phyloP scores from a whole-genome alignment of 2,797 vertebrate species.

The Falco concolor region DNA sequence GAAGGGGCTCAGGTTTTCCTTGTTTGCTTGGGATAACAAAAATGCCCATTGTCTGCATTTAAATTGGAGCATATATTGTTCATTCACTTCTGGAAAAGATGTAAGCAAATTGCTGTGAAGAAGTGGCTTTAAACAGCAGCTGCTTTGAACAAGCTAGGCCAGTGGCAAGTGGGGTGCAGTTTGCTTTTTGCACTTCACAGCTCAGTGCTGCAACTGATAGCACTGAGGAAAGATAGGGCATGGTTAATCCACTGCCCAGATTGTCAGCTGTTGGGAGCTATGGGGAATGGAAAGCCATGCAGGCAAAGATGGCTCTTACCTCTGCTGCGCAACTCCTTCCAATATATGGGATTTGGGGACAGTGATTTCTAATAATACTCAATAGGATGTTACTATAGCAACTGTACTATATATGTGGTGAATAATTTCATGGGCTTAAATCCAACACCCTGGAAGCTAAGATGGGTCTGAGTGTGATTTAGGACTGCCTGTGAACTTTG shows the following conservation, averaged over 20 bases:
- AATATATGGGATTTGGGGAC: not conserved
- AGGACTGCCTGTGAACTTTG: not conserved
- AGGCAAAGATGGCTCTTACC: not conserved
- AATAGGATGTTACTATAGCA: slow-evolving; percentile 49
- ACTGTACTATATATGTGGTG: not conserved
- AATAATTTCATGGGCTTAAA: slow-evolving; percentile 19
- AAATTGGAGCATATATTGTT: not conserved
- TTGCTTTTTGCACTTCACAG: not conserved
- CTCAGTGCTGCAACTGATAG: not conserved
- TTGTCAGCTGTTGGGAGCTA: not conserved
- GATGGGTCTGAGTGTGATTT: not conserved
- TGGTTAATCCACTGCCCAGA: not conserved
- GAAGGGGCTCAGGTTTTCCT: not conserved
- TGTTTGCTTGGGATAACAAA: not conserved
- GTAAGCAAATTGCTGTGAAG: not conserved
- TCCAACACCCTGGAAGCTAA: not conserved
- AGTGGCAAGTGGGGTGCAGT: not conserved
- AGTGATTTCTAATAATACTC: slow-evolving; percentile 42
- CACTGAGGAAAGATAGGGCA: not conserved
- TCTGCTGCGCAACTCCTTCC: not conserved
- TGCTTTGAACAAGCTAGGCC: not conserved
- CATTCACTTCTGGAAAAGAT: not conserved
- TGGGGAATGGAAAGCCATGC: not conserved
- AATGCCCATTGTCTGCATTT: not conserved
- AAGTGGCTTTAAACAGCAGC: not conserved